These are phyloP conservation scores for Geococcyx californianus DNA, from an alignment of 2,113 vertebrate genomes.

Conservation along the genomic window DNA sequence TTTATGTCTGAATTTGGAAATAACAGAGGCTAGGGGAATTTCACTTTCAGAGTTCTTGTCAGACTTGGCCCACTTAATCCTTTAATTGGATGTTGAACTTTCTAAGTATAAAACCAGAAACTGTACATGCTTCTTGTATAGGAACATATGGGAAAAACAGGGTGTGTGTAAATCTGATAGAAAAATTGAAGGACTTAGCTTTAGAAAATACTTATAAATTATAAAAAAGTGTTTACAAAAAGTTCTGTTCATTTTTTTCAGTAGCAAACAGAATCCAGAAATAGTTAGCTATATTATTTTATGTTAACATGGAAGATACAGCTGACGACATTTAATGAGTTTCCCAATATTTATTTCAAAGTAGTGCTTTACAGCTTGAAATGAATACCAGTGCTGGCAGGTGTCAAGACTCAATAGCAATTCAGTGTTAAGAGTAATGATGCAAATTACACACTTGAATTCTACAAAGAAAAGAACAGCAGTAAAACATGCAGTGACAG, in stretches of 20 bases:
- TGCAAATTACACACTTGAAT: constrained; percentile 61
- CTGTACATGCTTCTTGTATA: neutral
- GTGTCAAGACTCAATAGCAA: constrained; percentile 63
- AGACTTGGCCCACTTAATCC: constrained; percentile 15
- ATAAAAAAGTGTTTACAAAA: neutral
- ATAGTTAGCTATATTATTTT: constrained; percentile 11
- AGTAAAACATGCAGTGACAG: neutral
- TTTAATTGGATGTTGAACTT: constrained; percentile 31
- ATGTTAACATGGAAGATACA: constrained; percentile 20
- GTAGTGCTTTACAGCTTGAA: constrained; percentile 67
- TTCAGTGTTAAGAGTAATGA: constrained; percentile 53
- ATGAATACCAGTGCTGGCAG: constrained; percentile 64
- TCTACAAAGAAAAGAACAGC: constrained; percentile 50
- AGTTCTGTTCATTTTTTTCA: neutral
- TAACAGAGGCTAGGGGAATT: neutral
- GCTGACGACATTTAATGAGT: constrained; percentile 60
- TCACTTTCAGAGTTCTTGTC: neutral
- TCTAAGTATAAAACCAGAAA: constrained; percentile 20
- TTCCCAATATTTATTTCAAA: constrained; percentile 68
- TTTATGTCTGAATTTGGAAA: neutral
- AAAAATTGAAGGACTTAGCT: neutral
- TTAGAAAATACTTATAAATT: neutral
- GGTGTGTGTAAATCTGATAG: neutral
- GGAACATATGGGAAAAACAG: neutral
- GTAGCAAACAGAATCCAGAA: constrained; percentile 15